Base-by-base conservation (phyloP, 1,140 invertebrate genomes). In the Bilobella aurantiaca region DNA sequence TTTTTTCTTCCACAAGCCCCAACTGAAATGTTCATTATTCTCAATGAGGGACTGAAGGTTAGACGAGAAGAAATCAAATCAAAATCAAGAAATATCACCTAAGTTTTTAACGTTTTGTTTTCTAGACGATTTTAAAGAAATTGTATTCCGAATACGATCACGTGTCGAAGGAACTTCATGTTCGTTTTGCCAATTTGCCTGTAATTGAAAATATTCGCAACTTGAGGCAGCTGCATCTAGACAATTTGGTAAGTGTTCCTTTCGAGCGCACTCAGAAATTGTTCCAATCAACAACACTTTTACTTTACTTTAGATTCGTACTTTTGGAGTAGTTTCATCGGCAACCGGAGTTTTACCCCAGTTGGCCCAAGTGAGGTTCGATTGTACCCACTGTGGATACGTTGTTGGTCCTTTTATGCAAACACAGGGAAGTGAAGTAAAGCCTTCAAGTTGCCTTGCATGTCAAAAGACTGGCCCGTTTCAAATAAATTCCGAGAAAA, bases 1-100 rank as follows among this genome's bases (percentile, higher is more conserved):
- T 98, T 92, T 77, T 99, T 99, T 75, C 75, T 99, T 46, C 95
- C 96, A 2, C 96, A 99, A 80, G 96, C 96, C 0, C 97, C 97
- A 0, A 84, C 88, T 47, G 91, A 98, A 82, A 95, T 98, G 87
- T 77, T 98, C 14, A 85, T 89, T 74, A 95, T 96, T 65, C 95
- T 98, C 78, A 92, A 98, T 78, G 87, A 93, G 78, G 93, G 95
- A 0, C 63, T 72, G 25, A 70, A 25, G 71, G 74, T 62, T 73
- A 73, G n/a, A n/a, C n/a, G n/a, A n/a, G 18, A 57, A n/a, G 12
- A 8, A 23, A 8, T 57, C 53, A 8, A 14, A 57, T 8, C n/a
- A 42, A 42, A n/a, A 8, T 12, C 37, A 42, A 42, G 37, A 12
- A 42, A 42, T 8, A 42, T 42, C 8, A 42, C n/a, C n/a, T n/a